A percentile compares a stretch with the other conserved stretches of the same genome.
Evolutionary conservation across 2,113 vertebrate species (phyloP).

Genomic region (Crypturellus undulatus): DNA sequence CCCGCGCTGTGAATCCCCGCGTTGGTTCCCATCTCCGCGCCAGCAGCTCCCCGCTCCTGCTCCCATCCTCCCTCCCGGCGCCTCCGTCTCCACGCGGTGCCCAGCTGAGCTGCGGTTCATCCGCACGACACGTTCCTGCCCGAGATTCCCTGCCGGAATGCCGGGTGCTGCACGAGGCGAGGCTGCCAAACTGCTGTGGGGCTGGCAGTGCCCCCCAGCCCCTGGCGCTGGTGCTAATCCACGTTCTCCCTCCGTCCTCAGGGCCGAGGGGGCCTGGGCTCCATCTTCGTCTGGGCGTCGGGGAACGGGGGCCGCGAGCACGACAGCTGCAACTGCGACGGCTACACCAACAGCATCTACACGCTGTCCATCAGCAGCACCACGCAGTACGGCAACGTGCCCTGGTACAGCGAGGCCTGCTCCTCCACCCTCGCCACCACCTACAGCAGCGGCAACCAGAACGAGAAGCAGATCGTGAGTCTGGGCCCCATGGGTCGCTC

Average conservation of each 20-base stretch:
- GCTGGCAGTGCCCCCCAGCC: too few relatives aligned
- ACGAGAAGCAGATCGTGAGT: constrained; percentile 98
- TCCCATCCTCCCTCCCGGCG: accelerated
- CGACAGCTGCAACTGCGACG: constrained; percentile 99
- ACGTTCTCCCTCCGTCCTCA: constrained; percentile 56
- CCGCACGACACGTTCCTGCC: background rate
- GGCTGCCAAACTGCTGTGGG: background rate
- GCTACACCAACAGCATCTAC: constrained; percentile 99
- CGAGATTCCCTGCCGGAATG: background rate
- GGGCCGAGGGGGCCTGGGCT: constrained; percentile 92
- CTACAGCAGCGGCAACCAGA: constrained; percentile 96
- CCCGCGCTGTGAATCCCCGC: accelerated
- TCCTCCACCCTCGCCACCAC: constrained; percentile 97
- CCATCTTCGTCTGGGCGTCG: constrained; percentile 98
- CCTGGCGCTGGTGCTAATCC: background rate
- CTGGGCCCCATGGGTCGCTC: background rate
- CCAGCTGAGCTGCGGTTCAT: accelerated
- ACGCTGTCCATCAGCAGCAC: constrained; percentile 98
- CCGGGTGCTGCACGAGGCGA: accelerated
- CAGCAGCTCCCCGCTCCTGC: background rate
- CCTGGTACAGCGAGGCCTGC: constrained; percentile 99
- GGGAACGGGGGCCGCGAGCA: constrained; percentile 95
- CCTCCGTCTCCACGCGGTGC: background rate
- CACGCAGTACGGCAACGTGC: constrained; percentile 92
- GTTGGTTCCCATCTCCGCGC: background rate